Conservation (phyloP, 1,140 invertebrate genomes). For the Penaeus japonicus region DNA sequence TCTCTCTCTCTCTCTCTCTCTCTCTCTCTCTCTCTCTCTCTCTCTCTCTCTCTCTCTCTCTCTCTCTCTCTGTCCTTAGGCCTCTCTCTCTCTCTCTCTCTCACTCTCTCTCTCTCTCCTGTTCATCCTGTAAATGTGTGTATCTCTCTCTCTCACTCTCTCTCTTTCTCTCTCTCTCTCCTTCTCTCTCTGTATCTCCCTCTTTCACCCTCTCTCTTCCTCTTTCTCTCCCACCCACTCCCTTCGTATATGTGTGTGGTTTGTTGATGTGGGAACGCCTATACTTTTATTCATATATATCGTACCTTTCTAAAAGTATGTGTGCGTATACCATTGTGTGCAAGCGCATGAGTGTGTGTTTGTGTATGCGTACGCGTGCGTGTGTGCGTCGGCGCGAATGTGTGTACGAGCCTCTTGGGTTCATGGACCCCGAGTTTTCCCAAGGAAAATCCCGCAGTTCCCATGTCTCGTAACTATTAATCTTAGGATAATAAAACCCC, state of each 20-base stretch:
- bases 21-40: no score
- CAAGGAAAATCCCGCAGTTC: background rate
- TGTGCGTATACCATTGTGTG: background rate
- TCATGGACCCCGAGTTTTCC: constrained; percentile 9
- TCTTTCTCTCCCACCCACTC: background rate
- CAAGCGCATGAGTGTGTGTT: constrained; percentile 11
- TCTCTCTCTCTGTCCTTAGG: no score
- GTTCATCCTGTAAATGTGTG: no score
- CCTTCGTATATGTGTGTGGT: background rate
- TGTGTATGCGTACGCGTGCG: background rate
- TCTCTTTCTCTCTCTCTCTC: background rate
- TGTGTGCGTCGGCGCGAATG: background rate
- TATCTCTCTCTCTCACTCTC: background rate
- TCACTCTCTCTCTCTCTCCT: no score
- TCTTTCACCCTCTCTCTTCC: background rate
- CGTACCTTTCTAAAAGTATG: background rate
- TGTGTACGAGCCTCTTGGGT: background rate
- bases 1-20: no score
- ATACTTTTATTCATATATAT: background rate
- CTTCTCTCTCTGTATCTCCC: no score
- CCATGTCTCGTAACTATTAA: no score
- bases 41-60: no score
- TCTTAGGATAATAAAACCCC: no score
- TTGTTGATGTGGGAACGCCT: no score
- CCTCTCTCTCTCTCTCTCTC: no score